Conservation (phyloP, 2,888 invertebrate species). For the Drosophila demipolita region DNA sequence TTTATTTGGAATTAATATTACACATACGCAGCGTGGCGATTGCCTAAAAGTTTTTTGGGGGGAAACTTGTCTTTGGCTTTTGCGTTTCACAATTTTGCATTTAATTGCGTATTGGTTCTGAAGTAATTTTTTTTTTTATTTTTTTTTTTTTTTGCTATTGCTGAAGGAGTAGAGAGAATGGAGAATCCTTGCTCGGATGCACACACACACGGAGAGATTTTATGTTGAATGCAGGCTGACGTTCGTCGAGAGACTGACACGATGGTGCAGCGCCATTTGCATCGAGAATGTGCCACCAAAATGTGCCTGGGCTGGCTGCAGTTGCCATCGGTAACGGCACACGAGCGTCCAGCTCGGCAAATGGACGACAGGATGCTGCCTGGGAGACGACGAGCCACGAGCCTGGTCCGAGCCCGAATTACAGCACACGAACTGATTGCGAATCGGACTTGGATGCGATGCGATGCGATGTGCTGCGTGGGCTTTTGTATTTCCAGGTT, state of each 20-base stretch:
- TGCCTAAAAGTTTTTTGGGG: background rate
- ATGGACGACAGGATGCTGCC: slow-evolving; percentile 43
- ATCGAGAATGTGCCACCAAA: slow-evolving; percentile 37
- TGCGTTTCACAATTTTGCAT: slow-evolving; percentile 12
- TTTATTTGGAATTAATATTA: slow-evolving; percentile 3
- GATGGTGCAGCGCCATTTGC: slow-evolving; percentile 66
- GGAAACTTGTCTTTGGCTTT: slow-evolving; percentile 2
- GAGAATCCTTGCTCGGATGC: slow-evolving; percentile 2
- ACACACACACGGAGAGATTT: slow-evolving; percentile 28
- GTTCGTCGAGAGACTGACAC: slow-evolving; percentile 71
- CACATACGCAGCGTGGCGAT: slow-evolving; percentile 41
- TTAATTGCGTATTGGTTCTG: slow-evolving; percentile 39
- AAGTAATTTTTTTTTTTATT: background rate
- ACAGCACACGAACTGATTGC: slow-evolving; percentile 19
- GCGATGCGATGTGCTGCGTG: slow-evolving; percentile 58
- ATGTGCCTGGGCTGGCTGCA: slow-evolving; percentile 36
- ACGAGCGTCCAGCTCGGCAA: slow-evolving; percentile 37
- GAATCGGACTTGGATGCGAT: slow-evolving; percentile 28
- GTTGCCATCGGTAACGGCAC: slow-evolving; percentile 28
- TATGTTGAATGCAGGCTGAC: slow-evolving; percentile 77
- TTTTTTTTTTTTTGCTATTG: slow-evolving; percentile 2
- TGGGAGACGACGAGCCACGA: slow-evolving; percentile 9
- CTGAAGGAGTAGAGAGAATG: slow-evolving; percentile 20
- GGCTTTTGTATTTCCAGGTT: slow-evolving; percentile 30
- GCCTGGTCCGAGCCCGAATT: background rate